These are phyloP conservation scores for Pristionchus arcanus DNA, from an alignment of 2,888 invertebrate genomes.

Conservation along the genomic window DNA sequence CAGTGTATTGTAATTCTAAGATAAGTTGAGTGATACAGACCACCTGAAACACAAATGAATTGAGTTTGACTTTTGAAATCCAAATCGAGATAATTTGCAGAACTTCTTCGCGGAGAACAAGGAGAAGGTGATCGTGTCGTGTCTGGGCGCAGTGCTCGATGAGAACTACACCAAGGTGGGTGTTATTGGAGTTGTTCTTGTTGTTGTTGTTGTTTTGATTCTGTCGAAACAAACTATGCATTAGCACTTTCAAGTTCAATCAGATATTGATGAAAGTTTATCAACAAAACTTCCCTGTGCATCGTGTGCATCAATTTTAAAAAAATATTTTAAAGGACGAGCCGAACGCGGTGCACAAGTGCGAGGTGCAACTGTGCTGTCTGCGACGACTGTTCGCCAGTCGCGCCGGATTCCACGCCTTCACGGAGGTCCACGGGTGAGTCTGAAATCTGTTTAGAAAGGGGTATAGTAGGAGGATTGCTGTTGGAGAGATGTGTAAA, in stretches of 20 bases:
- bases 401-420: constrained; percentile 95
- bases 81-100: constrained; percentile 83
- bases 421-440: constrained; percentile 75
- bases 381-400: constrained; percentile 94
- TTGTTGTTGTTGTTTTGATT: neutral
- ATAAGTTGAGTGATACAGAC: neutral
- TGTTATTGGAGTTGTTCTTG: neutral
- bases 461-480: neutral
- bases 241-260: no score
- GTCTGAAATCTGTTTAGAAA: neutral
- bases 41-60: neutral
- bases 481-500: neutral
- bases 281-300: no score
- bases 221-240: no score
- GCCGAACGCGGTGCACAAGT: constrained; percentile 83
- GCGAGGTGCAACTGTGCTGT: constrained; percentile 95
- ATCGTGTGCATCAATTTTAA: no score
- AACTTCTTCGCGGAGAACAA: constrained; percentile 92
- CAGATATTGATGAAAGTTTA: no score
- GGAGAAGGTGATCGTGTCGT: constrained; percentile 94
- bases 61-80: no score
- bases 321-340: constrained; percentile 79
- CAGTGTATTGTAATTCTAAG: neutral
- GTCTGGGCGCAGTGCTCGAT: constrained; percentile 89
- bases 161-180: constrained; percentile 80